Conservation (phyloP, 2,113 vertebrate species). For the Stegostoma tigrinum region DNA sequence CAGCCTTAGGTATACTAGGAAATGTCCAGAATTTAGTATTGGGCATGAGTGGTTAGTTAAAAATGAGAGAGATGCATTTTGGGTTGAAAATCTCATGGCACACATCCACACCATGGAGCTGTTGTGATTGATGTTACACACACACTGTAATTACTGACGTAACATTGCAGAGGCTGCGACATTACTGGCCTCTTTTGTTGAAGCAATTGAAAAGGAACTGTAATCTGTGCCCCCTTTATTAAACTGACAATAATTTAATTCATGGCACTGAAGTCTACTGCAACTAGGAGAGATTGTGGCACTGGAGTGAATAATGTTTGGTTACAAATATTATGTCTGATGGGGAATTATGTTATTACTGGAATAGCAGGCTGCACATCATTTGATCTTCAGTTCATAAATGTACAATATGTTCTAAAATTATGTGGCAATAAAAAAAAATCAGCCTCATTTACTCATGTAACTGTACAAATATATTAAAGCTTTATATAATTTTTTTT, state of each 20-base stretch:
- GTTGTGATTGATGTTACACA: constrained; percentile 29
- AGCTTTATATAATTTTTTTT: not conserved
- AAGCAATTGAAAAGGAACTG: constrained; percentile 23
- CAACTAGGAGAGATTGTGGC: not conserved
- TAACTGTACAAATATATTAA: not conserved
- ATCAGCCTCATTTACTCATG: not conserved
- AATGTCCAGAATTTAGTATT: not conserved
- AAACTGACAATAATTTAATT: constrained; percentile 27
- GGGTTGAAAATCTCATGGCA: not conserved
- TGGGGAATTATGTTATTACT: not conserved
- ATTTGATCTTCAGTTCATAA: constrained; percentile 5
- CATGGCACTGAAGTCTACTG: constrained; percentile 7
- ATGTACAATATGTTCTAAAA: constrained; percentile 15
- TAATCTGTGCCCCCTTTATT: constrained; percentile 30
- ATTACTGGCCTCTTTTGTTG: constrained; percentile 18
- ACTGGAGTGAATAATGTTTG: constrained; percentile 5
- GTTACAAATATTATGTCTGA: not conserved
- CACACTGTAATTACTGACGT: constrained; percentile 28
- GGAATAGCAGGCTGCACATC: not conserved
- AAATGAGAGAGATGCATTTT: not conserved
- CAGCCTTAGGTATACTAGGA: not conserved
- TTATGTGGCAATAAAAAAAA: not conserved
- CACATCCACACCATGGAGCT: not conserved
- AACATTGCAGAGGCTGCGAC: constrained; percentile 30
- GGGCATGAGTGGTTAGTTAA: not conserved